Conservation (phyloP, 2,888 invertebrate genomes). For the Apotomis capreana region DNA sequence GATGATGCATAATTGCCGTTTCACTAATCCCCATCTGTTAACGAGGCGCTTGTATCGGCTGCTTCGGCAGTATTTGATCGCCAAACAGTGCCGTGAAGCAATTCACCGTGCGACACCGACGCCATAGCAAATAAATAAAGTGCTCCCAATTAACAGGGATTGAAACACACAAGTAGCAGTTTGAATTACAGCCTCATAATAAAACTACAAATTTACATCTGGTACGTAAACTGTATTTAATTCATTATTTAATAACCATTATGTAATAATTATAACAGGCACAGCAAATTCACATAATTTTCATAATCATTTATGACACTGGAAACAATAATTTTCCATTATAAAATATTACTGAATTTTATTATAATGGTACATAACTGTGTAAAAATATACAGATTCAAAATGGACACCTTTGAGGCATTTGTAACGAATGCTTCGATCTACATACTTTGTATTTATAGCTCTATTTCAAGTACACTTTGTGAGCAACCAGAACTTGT, state of each 20-base stretch:
- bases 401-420: slow-evolving; percentile 24
- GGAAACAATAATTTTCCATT: slow-evolving; percentile 55
- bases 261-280: slow-evolving; percentile 65
- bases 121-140: no score
- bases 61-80: no score
- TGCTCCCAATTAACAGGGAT: no score
- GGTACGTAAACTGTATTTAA: slow-evolving; percentile 66
- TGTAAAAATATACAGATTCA: slow-evolving; percentile 33
- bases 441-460: slow-evolving; percentile 13
- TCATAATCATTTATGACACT: slow-evolving; percentile 52
- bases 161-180: no score
- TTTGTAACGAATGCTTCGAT: neutral
- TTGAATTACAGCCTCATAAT: slow-evolving; percentile 35
- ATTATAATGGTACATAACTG: slow-evolving; percentile 43
- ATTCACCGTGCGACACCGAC: no score
- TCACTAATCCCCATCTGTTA: neutral
- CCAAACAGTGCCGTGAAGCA: no score
- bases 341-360: slow-evolving; percentile 55
- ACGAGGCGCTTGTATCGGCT: neutral
- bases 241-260: slow-evolving; percentile 57
- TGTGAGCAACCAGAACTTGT: slow-evolving; percentile 29
- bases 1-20: neutral
- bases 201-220: slow-evolving; percentile 51
- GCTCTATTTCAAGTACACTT: slow-evolving; percentile 38
- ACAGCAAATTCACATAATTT: slow-evolving; percentile 53